Percentiles rank a stretch among this genome's conserved stretches.
These are phyloP conservation scores for Sternotherus odoratus DNA, from an alignment of 2,797 vertebrate genomes.

Conservation along the genomic window DNA sequence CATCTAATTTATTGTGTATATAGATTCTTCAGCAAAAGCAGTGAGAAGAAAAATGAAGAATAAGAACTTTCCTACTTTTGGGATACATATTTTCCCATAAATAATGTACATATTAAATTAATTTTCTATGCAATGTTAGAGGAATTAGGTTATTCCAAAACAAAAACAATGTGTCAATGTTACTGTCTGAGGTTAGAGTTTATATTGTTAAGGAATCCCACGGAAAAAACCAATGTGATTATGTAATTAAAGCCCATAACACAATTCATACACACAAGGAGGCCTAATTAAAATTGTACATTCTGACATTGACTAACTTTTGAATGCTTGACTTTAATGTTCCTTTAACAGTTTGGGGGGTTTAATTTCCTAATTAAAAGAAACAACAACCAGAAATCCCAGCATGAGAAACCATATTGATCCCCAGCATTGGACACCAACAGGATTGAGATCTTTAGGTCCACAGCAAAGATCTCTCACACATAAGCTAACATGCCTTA, in stretches of 20 bases:
- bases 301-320: constrained; percentile 17
- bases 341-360: neutral
- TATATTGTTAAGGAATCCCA: neutral
- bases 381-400: neutral
- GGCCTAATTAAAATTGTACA: neutral
- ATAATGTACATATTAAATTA: neutral
- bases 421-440: neutral
- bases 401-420: neutral
- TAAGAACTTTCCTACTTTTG: neutral
- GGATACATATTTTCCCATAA: neutral
- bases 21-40: neutral
- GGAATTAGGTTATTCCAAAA: neutral
- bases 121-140: neutral
- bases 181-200: neutral
- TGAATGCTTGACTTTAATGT: neutral
- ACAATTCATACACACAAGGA: neutral
- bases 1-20: neutral
- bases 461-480: neutral
- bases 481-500: constrained; percentile 9
- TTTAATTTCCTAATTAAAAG: neutral
- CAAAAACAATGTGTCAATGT: neutral
- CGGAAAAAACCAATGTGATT: neutral
- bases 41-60: neutral
- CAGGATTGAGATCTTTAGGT: neutral
- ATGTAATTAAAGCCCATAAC: neutral